Percentiles rank a stretch among this genome's conserved stretches.
Conservation (phyloP, 1,140 invertebrate genomes). For the Drosophila dunni region DNA sequence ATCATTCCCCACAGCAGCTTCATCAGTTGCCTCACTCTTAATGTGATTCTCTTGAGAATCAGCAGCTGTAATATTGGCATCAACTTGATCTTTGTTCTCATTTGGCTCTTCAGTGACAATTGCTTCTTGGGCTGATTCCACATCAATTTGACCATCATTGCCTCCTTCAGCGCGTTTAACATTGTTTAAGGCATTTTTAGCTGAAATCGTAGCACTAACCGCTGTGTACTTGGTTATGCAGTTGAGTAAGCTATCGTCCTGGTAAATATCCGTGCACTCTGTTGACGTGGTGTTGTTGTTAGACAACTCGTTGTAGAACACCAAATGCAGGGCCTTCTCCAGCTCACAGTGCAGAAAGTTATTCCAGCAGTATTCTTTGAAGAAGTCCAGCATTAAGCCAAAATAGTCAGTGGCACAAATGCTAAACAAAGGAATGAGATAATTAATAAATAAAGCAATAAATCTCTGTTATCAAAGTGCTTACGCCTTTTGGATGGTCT, state of each 20-base stretch:
- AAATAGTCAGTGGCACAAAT: conserved; percentile 84
- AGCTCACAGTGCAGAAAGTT: conserved; percentile 95
- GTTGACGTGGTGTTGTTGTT: conserved; percentile 67
- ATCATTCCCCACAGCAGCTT: conserved; percentile 2
- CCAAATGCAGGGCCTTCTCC: conserved; percentile 89
- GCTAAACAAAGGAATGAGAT: conserved; percentile 30
- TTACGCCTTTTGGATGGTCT: conserved; percentile 85
- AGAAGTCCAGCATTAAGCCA: conserved; percentile 89
- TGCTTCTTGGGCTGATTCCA: conserved; percentile 43
- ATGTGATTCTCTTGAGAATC: conserved; percentile 40
- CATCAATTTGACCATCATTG: conserved; percentile 42
- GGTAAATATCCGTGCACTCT: conserved; percentile 54
- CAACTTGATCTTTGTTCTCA: conserved; percentile 19
- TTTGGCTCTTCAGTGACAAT: conserved; percentile 3
- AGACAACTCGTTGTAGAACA: conserved; percentile 85
- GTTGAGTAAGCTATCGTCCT: conserved; percentile 46
- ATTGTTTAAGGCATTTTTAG: conserved; percentile 57
- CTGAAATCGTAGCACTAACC: background rate
- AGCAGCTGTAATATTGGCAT: background rate
- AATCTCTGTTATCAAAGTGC: conserved; percentile 6
- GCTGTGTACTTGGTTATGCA: conserved; percentile 51
- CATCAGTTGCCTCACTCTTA: conserved; percentile 26
- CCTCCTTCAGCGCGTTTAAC: conserved; percentile 51
- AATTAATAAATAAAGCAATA: conserved; percentile 7
- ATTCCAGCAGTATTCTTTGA: conserved; percentile 94